phyloP scores from a whole-genome alignment of 2,113 vertebrate species.

The Meriones unguiculatus region DNA sequence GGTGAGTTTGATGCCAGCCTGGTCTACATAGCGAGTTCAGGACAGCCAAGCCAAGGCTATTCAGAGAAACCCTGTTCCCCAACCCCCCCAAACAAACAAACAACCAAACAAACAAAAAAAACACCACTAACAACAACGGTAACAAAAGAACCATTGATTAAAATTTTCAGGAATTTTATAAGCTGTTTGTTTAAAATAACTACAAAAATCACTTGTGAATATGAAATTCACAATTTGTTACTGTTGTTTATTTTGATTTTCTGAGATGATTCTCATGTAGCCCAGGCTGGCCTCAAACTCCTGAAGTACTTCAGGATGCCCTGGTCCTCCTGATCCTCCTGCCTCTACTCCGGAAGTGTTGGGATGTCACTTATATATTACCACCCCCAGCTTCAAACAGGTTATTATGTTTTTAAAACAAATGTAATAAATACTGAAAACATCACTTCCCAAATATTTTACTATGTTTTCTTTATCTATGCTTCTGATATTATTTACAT shows the following conservation, averaged over 20 bases:
- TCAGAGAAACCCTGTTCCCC: no score
- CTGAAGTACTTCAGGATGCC: not conserved
- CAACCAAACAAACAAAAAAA: no score
- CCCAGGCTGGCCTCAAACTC: not conserved
- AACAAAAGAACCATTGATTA: not conserved
- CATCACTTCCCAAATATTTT: constrained; percentile 11
- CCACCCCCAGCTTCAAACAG: not conserved
- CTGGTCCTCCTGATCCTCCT: not conserved
- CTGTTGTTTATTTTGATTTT: not conserved
- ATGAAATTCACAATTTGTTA: not conserved
- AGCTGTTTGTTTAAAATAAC: constrained; percentile 27
- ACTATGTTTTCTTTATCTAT: constrained; percentile 20
- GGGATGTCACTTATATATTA: not conserved
- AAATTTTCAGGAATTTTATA: not conserved
- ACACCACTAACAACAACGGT: no score
- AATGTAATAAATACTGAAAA: constrained; percentile 40
- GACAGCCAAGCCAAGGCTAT: no score
- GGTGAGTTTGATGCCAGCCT: no score
- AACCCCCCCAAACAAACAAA: no score
- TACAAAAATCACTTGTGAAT: not conserved
- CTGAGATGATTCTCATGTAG: not conserved
- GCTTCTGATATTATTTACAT: not conserved
- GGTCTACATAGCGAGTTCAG: no score
- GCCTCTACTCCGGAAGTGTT: not conserved
- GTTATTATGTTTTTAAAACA: constrained; percentile 1